Evolutionary conservation across 2,797 vertebrate genomes (phyloP).

Genomic region (Morelia viridis): DNA sequence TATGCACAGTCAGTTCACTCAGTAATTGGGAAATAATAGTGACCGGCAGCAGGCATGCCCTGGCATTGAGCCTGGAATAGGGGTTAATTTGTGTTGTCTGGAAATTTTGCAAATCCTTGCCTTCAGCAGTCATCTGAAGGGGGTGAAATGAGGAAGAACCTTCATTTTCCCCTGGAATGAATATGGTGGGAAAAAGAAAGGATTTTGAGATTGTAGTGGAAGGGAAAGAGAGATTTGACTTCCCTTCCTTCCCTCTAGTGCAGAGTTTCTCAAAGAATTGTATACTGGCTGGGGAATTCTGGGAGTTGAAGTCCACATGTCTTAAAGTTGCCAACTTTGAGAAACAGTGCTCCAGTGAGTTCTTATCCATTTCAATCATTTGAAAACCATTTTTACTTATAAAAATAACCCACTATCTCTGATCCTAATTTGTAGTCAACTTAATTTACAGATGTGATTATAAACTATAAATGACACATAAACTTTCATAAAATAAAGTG

Average conservation of each 20-base stretch:
- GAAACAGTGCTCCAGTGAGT: too few relatives aligned
- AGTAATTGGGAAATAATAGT: neutral
- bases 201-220: neutral
- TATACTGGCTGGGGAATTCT: too few relatives aligned
- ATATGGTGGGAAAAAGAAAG: neutral
- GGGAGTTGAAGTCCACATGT: too few relatives aligned
- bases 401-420: too few relatives aligned
- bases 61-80: neutral
- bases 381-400: too few relatives aligned
- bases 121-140: neutral
- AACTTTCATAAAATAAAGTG: constrained; percentile 37
- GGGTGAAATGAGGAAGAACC: neutral
- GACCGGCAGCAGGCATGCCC: neutral
- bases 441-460: too few relatives aligned
- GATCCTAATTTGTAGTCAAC: too few relatives aligned
- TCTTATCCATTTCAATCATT: too few relatives aligned
- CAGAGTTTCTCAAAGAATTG: neutral
- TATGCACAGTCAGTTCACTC: too few relatives aligned
- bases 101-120: neutral
- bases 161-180: neutral
- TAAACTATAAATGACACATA: neutral
- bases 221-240: neutral
- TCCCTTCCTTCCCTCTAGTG: neutral
- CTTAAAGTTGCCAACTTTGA: too few relatives aligned
- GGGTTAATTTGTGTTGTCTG: neutral